These are phyloP conservation scores for Poeciliopsis prolifica DNA, from an alignment of 2,113 vertebrate genomes.

Conservation along the genomic window DNA sequence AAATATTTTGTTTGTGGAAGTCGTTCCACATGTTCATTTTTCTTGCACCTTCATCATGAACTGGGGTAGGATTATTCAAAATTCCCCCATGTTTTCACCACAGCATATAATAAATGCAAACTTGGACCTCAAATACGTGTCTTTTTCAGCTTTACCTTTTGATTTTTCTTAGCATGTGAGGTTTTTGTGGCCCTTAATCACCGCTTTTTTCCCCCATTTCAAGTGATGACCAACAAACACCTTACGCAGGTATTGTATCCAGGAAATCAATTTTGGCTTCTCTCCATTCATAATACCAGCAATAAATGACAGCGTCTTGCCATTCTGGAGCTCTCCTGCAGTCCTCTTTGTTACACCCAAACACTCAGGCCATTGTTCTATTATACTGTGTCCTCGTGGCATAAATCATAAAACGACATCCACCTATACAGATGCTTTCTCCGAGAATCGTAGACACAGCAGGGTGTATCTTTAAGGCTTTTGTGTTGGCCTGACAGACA, in stretches of 20 bases:
- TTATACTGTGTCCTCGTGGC: conserved; percentile 54
- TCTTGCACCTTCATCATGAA: background rate
- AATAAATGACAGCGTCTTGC: conserved; percentile 51
- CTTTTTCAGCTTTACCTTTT: background rate
- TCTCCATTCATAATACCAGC: conserved; percentile 41
- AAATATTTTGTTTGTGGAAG: too few species aligned
- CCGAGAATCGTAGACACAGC: conserved; percentile 53
- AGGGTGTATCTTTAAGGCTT: conserved; percentile 61
- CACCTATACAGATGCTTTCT: conserved; percentile 51
- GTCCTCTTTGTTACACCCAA: conserved; percentile 61
- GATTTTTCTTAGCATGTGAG: background rate
- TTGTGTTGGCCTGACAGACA: conserved; percentile 70
- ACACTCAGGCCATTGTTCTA: conserved; percentile 73
- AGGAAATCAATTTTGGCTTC: conserved; percentile 46
- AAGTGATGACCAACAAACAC: conserved; percentile 44
- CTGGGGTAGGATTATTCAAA: background rate
- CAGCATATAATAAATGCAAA: background rate
- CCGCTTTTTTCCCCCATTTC: conserved; percentile 1
- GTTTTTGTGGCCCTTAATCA: conserved; percentile 5
- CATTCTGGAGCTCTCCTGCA: conserved; percentile 42
- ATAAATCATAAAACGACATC: conserved; percentile 71
- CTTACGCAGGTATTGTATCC: conserved; percentile 31
- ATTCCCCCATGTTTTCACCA: background rate
- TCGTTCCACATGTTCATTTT: background rate
- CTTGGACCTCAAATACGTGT: background rate